These are phyloP conservation scores for Anguilla megastoma DNA, from an alignment of 2,797 vertebrate species.

Conservation along the genomic window DNA sequence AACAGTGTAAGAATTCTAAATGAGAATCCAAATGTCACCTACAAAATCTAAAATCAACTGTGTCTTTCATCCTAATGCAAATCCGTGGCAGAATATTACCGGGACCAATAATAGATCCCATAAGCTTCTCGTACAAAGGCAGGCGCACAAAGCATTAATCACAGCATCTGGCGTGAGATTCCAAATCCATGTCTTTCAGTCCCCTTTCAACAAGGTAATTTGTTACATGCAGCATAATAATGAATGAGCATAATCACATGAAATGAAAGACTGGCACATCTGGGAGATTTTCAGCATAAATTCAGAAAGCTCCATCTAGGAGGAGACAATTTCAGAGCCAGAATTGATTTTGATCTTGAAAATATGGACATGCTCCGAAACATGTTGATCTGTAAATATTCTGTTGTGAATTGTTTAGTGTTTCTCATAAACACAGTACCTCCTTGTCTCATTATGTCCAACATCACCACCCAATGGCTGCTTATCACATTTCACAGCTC, in stretches of 20 bases:
- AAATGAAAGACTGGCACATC: neutral
- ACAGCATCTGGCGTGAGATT: neutral
- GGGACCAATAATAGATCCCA: neutral
- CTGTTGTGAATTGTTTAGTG: neutral
- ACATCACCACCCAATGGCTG: neutral
- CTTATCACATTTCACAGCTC: neutral
- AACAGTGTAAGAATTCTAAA: neutral
- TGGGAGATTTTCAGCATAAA: neutral
- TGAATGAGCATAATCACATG: slow-evolving; percentile 4
- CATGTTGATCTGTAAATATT: neutral
- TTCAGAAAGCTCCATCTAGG: neutral
- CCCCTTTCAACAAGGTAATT: neutral
- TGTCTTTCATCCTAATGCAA: neutral
- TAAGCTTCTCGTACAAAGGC: neutral
- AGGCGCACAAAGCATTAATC: neutral
- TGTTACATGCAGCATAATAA: neutral
- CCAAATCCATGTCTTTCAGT: slow-evolving; percentile 2
- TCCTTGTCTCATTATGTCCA: neutral
- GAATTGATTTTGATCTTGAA: neutral
- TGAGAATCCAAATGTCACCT: neutral
- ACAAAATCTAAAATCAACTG: neutral
- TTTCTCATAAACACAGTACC: neutral
- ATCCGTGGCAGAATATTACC: neutral
- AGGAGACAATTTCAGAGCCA: neutral
- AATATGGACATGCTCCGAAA: neutral